Evolutionary conservation across 2,797 vertebrate species (phyloP), one percentile per base, ranked within the genome.

Genomic region (Valencia hispanica): DNA sequence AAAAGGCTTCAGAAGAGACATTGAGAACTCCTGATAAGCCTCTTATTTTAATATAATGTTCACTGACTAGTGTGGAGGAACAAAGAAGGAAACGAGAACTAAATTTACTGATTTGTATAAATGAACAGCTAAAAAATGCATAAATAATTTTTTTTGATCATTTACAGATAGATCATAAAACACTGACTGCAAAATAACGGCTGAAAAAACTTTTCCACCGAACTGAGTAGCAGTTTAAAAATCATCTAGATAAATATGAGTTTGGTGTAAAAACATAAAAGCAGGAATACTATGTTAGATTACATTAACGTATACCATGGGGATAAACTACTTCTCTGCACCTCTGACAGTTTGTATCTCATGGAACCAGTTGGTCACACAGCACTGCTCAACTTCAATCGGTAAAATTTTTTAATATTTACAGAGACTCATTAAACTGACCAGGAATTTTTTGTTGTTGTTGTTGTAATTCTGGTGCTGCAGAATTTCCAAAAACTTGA

Each of bases 101-200:
- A n/a, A 53, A 53, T 25, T 53, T 25, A 53, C 22, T n/a, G 50
- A 53, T 20, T 25, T 53, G 4, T n/a, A 53, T 3, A 53, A 0
- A 22, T 3, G 25, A 25, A 53, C 6, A 53, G 9, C 51, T 18
- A 50, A 50, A 6, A 50, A 50, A 50, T 48, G 22, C 48, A 22
- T 50, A 50, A 50, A 50, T 50, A 50, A 18, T 0, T 8, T 50
- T 17, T 25, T 20, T n/a, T 53, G 22, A 53, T 53, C 0, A 53
- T 53, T 25, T 53, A 25, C 9, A 53, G 9, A 22, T 25, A 25
- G 20, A 11, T n/a, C 10, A 8, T 51, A 22, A 51, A 11, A n/a
- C 0, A 11, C 0, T n/a, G 51, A n/a, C 25, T n/a, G 7, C 22
- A 53, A 1, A 53, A n/a, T n/a, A n/a, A n/a, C n/a, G n/a, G n/a